Evolutionary conservation across 2,888 invertebrate species (phyloP).

Genomic region (Sepiola atlantica): DNA sequence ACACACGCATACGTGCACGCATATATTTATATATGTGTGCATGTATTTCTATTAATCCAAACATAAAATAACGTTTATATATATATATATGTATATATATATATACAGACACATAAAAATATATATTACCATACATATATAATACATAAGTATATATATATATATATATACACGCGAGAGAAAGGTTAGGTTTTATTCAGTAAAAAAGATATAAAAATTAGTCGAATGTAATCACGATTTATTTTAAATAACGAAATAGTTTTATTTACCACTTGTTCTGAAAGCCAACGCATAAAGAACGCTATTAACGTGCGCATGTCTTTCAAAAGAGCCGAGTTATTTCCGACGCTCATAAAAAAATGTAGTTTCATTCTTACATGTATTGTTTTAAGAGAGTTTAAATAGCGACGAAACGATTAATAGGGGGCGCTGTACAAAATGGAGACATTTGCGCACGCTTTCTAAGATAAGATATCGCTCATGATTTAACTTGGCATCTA

Average conservation of each 20-base stretch:
- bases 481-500: background rate
- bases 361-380: background rate
- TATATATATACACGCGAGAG: no score
- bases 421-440: background rate
- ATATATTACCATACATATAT: no score
- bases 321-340: background rate
- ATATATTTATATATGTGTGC: no score
- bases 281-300: background rate
- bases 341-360: background rate
- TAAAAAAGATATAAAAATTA: background rate
- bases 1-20: no score
- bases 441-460: background rate
- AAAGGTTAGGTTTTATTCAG: no score
- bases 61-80: no score
- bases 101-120: no score
- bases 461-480: background rate
- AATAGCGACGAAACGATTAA: background rate
- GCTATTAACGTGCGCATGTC: background rate
- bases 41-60: no score
- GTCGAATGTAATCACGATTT: background rate
- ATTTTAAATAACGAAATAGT: background rate
- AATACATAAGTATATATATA: no score
- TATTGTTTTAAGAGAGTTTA: background rate
- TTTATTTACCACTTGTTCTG: background rate
- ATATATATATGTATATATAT: no score